Base-by-base conservation (phyloP, 2,888 invertebrate genomes). In the Conchocele bisecta region DNA sequence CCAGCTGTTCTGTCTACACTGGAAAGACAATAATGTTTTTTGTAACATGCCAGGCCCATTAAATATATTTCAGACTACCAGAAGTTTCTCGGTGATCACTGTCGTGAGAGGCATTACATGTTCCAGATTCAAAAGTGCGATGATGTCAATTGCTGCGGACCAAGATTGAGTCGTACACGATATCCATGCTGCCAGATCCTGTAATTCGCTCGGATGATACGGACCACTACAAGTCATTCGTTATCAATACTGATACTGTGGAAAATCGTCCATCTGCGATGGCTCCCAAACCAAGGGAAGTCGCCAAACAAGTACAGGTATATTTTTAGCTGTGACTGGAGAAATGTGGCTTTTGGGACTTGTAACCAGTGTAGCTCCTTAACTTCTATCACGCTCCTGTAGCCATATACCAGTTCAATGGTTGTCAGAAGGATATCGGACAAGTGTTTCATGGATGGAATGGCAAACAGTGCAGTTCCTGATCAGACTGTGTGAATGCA, bases 211-310 rank as follows among this genome's bases (percentile, higher is more conserved):
- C 51, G n/a, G 51, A 51, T 20, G 33, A 51, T 17, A n/a, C n/a
- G 15, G 51, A 28, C 13, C 51, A 51, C 33, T 51, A 51, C 51
- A 51, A 24, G 26, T 31, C 42, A n/a, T 42, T 42, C n/a, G 42
- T 42, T 42, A n/a, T 42, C 42, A 22, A 22, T n/a, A 6, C 6
- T 6, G 9, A 42, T 20, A 42, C 42, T 6, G 22, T 22, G 22
- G 42, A 42, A 42, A 6, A n/a, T 22, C n/a, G 42, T 20, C 42
- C 42, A 9, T 42, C 42, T 42, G 42, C 42, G 22, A n/a, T 22
- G 22, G n/a, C 42, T 6, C n/a, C 6, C 7, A 42, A 17, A 42
- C n/a, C n/a, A 17, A 42, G 22, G n/a, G n/a, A 6, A 20, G 42
- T 42, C 6, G 42, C 42, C 22, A 22, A 42, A 22, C 42, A 42